Base-by-base conservation (phyloP, 2,113 vertebrate genomes). In the Miniopterus natalensis region DNA sequence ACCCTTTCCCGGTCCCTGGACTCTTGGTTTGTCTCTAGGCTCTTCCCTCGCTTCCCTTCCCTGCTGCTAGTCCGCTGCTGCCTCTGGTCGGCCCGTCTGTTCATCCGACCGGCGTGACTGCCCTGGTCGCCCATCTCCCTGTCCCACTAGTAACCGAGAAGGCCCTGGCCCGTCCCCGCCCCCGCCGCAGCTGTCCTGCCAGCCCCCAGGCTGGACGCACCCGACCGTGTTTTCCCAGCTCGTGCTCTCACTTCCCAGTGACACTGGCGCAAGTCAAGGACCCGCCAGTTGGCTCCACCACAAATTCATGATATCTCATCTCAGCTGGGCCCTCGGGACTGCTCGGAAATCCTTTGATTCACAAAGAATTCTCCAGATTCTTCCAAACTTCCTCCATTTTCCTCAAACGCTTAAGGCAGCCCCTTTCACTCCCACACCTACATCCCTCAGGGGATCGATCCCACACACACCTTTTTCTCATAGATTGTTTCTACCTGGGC, bases 291-390 rank as follows among this genome's bases (percentile, higher is more conserved):
- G 96, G 80, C 65, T 88, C 70, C 47, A 40, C 80, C 65, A 75
- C 59, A 84, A 71, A 94, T 84, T 29, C 65, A 53, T 90, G 80
- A 57, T 65, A 88, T 79, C 77, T 88, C 90, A 92, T 92, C 77
- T 94, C 29, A 31, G 27, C 12, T 70, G 83, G 20, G n/a, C 40
- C 40, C 31, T 47, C 23, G 11, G 13, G 59, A 92, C 15, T 80
- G 31, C 55, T 79, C 75, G 23, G 27, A 90, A 94, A 91, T 75
- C 71, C 85, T 95, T 12, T 61, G 59, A 61, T 81, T 94, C 65
- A 85, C 53, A 80, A 13, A 61, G 40, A 21, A 88, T 84, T 94
- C 47, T 96, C 71, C 66, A 92, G 45, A 71, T n/a, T 87, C 27
- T 95, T 90, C 20, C 12, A 96, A 84, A 59, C 8, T 65, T 84